phyloP scores from a whole-genome alignment of 2,113 vertebrate species.

The Megalops atlanticus region DNA sequence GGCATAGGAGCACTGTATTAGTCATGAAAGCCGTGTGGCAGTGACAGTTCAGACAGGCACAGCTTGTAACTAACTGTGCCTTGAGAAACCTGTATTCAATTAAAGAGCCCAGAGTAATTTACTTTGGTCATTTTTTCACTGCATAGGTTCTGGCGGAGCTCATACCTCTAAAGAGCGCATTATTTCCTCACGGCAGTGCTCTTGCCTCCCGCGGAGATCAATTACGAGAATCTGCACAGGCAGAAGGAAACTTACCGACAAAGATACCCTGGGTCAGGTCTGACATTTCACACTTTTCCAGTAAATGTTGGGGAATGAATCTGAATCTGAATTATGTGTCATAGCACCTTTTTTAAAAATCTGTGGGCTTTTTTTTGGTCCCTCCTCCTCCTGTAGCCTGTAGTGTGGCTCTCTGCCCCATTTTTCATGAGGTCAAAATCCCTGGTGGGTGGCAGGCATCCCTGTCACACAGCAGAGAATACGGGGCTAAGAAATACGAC shows the following conservation, averaged over 20 bases:
- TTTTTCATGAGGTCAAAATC: neutral
- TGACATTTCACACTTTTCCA: neutral
- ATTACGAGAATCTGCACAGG: neutral
- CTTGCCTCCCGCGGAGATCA: slow-evolving; percentile 5
- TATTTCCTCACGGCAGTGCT: neutral
- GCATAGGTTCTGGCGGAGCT: neutral
- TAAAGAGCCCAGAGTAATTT: no score
- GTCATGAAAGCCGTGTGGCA: no score
- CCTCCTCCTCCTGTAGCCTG: neutral
- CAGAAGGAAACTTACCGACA: neutral
- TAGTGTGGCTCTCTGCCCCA: neutral
- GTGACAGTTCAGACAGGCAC: no score
- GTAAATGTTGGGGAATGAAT: neutral
- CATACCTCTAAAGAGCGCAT: neutral
- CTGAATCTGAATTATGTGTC: neutral
- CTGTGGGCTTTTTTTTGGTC: neutral
- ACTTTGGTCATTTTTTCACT: no score
- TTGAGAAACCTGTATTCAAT: no score
- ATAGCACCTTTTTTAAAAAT: neutral
- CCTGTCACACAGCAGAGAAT: neutral
- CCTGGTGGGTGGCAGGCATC: neutral
- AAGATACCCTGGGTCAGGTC: neutral
- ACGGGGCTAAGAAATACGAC: neutral
- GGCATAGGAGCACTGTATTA: no score
- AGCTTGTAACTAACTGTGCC: no score